Percentiles rank a stretch among this genome's conserved stretches.
Conservation (phyloP, 2,797 vertebrate species). For the Oreortyx pictus region DNA sequence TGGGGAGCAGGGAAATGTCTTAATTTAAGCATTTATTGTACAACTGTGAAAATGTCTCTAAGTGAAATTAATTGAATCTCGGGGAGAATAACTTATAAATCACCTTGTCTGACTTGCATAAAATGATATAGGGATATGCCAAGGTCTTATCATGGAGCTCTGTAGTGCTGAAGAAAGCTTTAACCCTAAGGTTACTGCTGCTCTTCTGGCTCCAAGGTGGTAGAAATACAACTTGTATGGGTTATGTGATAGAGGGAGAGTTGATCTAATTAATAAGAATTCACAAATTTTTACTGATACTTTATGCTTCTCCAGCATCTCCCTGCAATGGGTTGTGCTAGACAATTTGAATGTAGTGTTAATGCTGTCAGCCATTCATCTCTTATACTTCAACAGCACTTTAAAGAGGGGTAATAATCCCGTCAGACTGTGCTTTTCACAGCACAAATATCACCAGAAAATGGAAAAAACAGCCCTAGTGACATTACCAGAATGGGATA, state of each 20-base stretch:
- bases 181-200: conserved; percentile 63
- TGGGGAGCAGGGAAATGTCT: conserved; percentile 71
- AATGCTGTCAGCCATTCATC: neutral
- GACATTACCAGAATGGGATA: conserved; percentile 9
- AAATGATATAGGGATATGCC: conserved; percentile 56
- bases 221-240: conserved; percentile 41
- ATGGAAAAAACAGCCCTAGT: neutral
- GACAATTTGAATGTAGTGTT: neutral
- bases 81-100: conserved; percentile 76
- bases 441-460: conserved; percentile 29
- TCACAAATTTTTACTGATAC: neutral
- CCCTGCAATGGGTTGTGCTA: neutral
- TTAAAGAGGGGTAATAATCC: conserved; percentile 12
- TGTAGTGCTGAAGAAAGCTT: conserved; percentile 34
- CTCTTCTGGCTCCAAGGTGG: neutral
- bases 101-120: conserved; percentile 55
- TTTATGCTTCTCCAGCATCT: neutral
- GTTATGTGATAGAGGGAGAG: neutral
- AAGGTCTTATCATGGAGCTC: neutral
- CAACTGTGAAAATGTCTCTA: conserved; percentile 71
- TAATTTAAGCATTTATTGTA: conserved; percentile 77
- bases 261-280: neutral
- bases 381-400: neutral
- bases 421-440: neutral
- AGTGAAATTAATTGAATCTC: conserved; percentile 76